Percentiles rank a stretch among this genome's conserved stretches.
Evolutionary conservation across 2,888 invertebrate genomes (phyloP).

Genomic region (Onchidella celtica): DNA sequence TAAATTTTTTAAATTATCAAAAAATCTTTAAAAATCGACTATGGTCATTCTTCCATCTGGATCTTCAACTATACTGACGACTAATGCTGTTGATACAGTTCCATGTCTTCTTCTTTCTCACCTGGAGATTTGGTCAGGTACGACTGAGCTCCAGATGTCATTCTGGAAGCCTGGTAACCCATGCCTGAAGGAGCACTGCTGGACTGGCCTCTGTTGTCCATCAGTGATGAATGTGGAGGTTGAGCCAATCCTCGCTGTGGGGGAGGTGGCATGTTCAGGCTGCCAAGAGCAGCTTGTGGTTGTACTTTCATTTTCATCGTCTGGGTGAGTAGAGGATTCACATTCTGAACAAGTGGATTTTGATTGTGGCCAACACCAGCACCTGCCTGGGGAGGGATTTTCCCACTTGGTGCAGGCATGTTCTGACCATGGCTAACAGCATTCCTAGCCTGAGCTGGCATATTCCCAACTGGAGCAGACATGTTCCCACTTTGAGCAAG

Average conservation of each 20-base stretch:
- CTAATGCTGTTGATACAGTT: too few relatives aligned
- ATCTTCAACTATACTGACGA: too few relatives aligned
- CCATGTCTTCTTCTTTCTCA: too few relatives aligned
- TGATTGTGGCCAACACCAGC: neutral
- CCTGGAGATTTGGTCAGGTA: slow-evolving; percentile 26
- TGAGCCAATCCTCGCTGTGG: slow-evolving; percentile 37
- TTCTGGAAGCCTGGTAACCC: slow-evolving; percentile 22
- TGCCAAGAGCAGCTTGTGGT: slow-evolving; percentile 21
- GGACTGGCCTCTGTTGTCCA: slow-evolving; percentile 37
- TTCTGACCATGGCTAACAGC: neutral
- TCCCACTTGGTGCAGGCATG: neutral
- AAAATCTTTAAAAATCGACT: too few relatives aligned
- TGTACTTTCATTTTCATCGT: slow-evolving; percentile 17
- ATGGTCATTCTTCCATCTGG: too few relatives aligned
- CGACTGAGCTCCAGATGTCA: neutral
- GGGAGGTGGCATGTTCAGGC: slow-evolving; percentile 34
- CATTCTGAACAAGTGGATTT: slow-evolving; percentile 13
- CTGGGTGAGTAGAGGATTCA: slow-evolving; percentile 13
- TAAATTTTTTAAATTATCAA: too few relatives aligned
- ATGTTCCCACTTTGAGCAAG: slow-evolving; percentile 7
- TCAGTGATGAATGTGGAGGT: slow-evolving; percentile 22
- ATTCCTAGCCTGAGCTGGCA: slow-evolving; percentile 5
- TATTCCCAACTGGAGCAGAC: neutral
- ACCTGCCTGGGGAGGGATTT: neutral
- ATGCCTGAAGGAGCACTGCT: slow-evolving; percentile 25